Conservation (phyloP, 2,888 invertebrate genomes). For the Tetropium fuscum region DNA sequence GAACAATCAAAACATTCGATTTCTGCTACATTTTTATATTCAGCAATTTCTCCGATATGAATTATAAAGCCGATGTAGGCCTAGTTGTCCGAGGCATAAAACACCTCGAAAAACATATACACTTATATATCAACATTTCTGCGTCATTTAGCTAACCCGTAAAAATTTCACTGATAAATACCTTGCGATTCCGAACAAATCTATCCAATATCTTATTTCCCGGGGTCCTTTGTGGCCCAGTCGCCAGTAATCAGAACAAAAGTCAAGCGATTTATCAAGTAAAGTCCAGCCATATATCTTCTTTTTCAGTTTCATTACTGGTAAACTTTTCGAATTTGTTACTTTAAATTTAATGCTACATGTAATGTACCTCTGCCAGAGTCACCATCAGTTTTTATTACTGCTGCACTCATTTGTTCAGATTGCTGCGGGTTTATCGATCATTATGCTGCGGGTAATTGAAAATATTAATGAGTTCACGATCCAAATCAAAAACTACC, state of each 20-base stretch:
- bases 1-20: too few species aligned
- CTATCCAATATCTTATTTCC: conserved; percentile 62
- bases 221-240: conserved; percentile 71
- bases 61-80: too few species aligned
- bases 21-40: too few species aligned
- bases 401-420: neutral
- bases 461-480: too few species aligned
- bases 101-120: conserved; percentile 20
- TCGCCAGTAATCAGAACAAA: conserved; percentile 63
- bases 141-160: conserved; percentile 50
- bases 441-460: too few species aligned
- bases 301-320: conserved; percentile 57
- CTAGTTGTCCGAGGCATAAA: neutral
- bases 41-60: too few species aligned
- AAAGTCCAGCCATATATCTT: conserved; percentile 58
- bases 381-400: conserved; percentile 14
- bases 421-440: too few species aligned
- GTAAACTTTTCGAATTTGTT: conserved; percentile 51
- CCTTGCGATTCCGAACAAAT: conserved; percentile 59
- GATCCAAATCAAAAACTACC: too few species aligned
- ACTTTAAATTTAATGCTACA: conserved; percentile 43
- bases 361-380: conserved; percentile 26
- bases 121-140: conserved; percentile 48
- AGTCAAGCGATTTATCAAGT: conserved; percentile 61
- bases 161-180: conserved; percentile 62